Percentiles rank a stretch among this genome's conserved stretches.
phyloP scores from a whole-genome alignment of 2,797 vertebrate species.

The Sciurus carolinensis region DNA sequence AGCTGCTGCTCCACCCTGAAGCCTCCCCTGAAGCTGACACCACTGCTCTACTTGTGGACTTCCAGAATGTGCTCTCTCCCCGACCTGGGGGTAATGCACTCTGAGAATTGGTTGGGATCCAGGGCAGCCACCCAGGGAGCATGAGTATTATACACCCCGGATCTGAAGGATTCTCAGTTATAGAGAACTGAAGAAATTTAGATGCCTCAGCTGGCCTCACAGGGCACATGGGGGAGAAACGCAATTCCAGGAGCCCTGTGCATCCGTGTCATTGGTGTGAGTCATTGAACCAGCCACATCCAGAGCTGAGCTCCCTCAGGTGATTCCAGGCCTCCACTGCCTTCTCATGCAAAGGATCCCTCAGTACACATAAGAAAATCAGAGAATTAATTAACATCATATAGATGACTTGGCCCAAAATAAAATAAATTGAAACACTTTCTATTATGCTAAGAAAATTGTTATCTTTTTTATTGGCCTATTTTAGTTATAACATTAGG shows the following conservation, averaged over 20 bases:
- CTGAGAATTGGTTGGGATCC: background rate
- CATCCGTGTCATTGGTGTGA: no score
- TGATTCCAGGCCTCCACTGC: background rate
- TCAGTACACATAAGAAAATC: background rate
- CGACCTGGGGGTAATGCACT: background rate
- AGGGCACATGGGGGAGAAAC: background rate
- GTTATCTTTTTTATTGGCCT: no score
- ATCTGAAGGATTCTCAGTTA: background rate
- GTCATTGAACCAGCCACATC: accelerated
- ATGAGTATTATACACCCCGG: background rate
- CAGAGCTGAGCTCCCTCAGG: background rate
- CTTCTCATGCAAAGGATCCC: background rate
- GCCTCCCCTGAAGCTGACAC: background rate
- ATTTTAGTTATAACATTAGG: no score
- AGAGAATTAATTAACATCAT: no score
- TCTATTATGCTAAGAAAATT: no score
- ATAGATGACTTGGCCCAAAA: background rate
- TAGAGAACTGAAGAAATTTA: background rate
- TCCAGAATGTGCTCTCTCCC: background rate
- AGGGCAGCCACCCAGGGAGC: background rate
- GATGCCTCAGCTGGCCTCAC: background rate
- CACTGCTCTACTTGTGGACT: background rate
- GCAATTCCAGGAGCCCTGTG: background rate
- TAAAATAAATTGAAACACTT: background rate
- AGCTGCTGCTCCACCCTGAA: background rate